Evolutionary conservation across 2,797 vertebrate species (phyloP).

Genomic region (Typhlichthys eigenmanni): DNA sequence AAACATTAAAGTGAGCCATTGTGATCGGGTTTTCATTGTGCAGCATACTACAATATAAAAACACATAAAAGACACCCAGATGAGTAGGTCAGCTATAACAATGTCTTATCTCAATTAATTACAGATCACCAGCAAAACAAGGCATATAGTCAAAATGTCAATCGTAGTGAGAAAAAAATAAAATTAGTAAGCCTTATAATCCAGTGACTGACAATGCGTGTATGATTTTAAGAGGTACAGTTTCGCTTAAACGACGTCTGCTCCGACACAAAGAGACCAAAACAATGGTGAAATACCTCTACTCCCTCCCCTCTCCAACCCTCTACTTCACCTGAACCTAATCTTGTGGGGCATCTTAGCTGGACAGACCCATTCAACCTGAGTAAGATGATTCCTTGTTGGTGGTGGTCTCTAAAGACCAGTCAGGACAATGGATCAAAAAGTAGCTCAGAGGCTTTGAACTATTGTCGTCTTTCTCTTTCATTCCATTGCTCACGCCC

Average conservation of each 20-base stretch:
- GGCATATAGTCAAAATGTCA: constrained; percentile 22
- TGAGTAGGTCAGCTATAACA: constrained; percentile 25
- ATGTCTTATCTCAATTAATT: constrained; percentile 38
- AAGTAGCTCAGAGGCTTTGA: constrained; percentile 71
- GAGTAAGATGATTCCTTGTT: constrained; percentile 77
- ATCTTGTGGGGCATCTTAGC: constrained; percentile 66
- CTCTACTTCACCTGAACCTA: constrained; percentile 64
- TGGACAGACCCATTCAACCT: constrained; percentile 61
- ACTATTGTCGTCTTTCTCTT: constrained; percentile 70
- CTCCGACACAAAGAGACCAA: constrained; percentile 23
- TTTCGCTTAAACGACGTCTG: constrained; percentile 13
- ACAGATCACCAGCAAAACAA: constrained; percentile 12
- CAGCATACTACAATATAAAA: not conserved
- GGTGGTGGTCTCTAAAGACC: constrained; percentile 74
- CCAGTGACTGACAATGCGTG: constrained; percentile 2
- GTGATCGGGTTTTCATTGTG: constrained; percentile 35
- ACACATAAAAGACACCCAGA: constrained; percentile 29
- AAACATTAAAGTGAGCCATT: constrained; percentile 55
- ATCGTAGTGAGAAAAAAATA: constrained; percentile 17
- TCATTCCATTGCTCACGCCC: constrained; percentile 53
- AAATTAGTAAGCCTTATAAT: not conserved
- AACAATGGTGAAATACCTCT: constrained; percentile 41
- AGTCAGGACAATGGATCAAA: constrained; percentile 78
- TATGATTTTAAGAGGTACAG: constrained; percentile 19
- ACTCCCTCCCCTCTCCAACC: constrained; percentile 14